phyloP scores from a whole-genome alignment of 2,888 invertebrate species.

The Trissolcus japonicus region DNA sequence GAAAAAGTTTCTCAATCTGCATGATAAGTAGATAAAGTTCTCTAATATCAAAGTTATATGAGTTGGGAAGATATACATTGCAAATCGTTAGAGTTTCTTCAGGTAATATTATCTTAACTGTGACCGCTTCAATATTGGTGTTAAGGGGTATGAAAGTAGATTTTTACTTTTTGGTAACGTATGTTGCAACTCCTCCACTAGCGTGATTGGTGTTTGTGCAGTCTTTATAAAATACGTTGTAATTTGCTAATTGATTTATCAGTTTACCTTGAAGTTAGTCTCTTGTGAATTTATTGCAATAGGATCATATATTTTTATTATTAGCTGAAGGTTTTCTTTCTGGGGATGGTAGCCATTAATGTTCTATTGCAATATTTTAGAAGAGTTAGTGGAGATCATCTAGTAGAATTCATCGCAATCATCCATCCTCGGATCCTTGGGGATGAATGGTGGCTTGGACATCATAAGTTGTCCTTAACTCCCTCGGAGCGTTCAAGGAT shows the following conservation, averaged over 20 bases:
- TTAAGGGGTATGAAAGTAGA: neutral
- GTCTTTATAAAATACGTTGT: neutral
- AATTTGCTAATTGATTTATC: neutral
- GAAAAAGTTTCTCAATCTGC: neutral
- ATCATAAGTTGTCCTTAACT: too few species aligned
- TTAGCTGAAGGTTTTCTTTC: constrained; percentile 49
- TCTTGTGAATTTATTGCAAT: constrained; percentile 56
- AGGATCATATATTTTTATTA: constrained; percentile 27
- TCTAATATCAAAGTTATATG: neutral
- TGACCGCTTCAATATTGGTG: neutral
- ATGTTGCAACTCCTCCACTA: neutral
- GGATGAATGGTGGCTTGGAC: too few species aligned
- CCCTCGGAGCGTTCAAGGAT: too few species aligned
- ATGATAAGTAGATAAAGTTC: neutral
- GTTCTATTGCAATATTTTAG: constrained; percentile 33
- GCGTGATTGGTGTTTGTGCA: neutral
- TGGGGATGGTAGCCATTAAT: constrained; percentile 38
- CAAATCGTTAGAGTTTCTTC: neutral
- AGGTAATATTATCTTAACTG: neutral
- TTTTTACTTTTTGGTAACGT: neutral
- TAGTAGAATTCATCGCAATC: too few species aligned
- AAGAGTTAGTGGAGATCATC: too few species aligned
- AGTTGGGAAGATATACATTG: neutral
- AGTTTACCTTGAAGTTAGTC: constrained; percentile 48
- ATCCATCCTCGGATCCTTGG: too few species aligned